Evolutionary conservation across 2,888 invertebrate genomes (phyloP).

Genomic region (Digitonthophagus gazella): DNA sequence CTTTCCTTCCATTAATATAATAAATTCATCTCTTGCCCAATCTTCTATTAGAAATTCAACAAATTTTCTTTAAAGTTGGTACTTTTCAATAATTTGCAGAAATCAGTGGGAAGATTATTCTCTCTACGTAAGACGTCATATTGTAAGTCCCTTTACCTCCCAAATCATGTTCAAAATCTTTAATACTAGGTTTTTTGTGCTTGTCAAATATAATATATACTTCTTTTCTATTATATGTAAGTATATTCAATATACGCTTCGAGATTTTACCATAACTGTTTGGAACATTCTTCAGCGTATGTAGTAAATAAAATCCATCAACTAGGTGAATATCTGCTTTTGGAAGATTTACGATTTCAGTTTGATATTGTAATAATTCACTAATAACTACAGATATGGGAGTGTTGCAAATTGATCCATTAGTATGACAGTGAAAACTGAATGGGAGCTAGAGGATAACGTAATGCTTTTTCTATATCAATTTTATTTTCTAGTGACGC

Average conservation of each 20-base stretch:
- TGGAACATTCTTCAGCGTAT: constrained; percentile 1
- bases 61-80: constrained; percentile 37
- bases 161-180: constrained; percentile 35
- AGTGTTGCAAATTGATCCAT: constrained; percentile 37
- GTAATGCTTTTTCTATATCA: constrained; percentile 35
- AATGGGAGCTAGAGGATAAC: constrained; percentile 36
- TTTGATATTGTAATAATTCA: too few species aligned
- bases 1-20: constrained; percentile 28
- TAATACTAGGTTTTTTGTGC: constrained; percentile 36
- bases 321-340: background rate
- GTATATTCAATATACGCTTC: constrained; percentile 28
- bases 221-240: constrained; percentile 35
- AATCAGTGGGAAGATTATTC: constrained; percentile 37
- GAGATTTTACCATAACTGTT: constrained; percentile 1
- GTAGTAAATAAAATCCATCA: constrained; percentile 4
- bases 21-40: constrained; percentile 31
- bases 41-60: constrained; percentile 37
- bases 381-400: background rate
- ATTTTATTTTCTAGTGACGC: constrained; percentile 34
- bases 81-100: constrained; percentile 37
- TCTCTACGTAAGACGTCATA: constrained; percentile 35
- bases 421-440: constrained; percentile 35
- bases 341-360: background rate
- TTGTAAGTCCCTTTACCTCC: constrained; percentile 34
- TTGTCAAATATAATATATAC: constrained; percentile 39